Conservation (phyloP, 1,140 invertebrate genomes). For the Acromyrmex echinatior region DNA sequence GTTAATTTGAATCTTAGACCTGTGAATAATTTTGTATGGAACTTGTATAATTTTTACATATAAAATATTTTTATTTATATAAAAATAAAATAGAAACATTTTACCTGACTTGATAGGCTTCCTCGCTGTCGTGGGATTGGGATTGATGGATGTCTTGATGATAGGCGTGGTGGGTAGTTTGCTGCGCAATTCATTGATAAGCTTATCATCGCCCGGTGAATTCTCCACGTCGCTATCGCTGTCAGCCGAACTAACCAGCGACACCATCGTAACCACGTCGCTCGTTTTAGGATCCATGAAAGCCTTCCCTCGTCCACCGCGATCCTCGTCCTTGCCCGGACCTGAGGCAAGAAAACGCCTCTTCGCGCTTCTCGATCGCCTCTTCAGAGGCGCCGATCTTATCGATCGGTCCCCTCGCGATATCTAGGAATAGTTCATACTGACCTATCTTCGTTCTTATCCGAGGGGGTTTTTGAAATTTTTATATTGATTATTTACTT, state of each 20-base stretch:
- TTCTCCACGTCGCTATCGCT: slow-evolving; percentile 86
- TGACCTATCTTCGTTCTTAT: slow-evolving; percentile 3
- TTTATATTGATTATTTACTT: not conserved
- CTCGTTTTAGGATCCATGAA: slow-evolving; percentile 66
- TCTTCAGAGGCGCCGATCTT: slow-evolving; percentile 82
- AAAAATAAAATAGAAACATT: not conserved
- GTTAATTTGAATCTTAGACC: too few relatives aligned
- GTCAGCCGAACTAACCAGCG: slow-evolving; percentile 86
- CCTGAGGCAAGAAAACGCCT: slow-evolving; percentile 69
- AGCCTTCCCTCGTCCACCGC: slow-evolving; percentile 49
- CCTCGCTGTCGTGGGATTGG: slow-evolving; percentile 74
- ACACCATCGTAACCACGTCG: slow-evolving; percentile 88
- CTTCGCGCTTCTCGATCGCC: slow-evolving; percentile 79
- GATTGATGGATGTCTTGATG: slow-evolving; percentile 80
- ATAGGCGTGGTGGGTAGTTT: slow-evolving; percentile 84
- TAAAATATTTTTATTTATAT: slow-evolving; percentile 1
- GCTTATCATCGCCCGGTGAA: slow-evolving; percentile 81
- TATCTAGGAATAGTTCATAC: slow-evolving; percentile 14
- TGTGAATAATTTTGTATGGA: too few relatives aligned
- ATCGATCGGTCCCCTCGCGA: slow-evolving; percentile 71
- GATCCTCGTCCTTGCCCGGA: slow-evolving; percentile 68
- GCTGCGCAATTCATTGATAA: slow-evolving; percentile 82
- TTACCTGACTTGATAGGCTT: slow-evolving; percentile 87
- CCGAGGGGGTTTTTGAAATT: not conserved
- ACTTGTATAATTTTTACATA: not conserved